These are phyloP conservation scores for Ametastegia equiseti DNA, from an alignment of 2,888 invertebrate genomes.

Conservation along the genomic window DNA sequence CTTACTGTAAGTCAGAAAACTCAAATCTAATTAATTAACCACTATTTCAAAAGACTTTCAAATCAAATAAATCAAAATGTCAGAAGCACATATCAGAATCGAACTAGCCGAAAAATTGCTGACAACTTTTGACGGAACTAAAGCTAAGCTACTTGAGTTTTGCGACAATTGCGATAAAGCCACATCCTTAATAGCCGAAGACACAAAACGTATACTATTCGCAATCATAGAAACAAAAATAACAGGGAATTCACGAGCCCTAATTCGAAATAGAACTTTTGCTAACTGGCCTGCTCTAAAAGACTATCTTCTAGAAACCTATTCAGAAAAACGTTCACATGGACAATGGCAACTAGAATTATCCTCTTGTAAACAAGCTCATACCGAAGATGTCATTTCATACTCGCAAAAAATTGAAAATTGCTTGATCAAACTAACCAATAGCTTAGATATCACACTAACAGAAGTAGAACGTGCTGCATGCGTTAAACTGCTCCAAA, in stretches of 20 bases:
- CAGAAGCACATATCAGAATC: slow-evolving; percentile 44
- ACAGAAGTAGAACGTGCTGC: slow-evolving; percentile 53
- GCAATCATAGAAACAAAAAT: slow-evolving; percentile 59
- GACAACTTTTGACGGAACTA: slow-evolving; percentile 53
- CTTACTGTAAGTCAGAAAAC: slow-evolving; percentile 14
- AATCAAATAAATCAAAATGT: neutral
- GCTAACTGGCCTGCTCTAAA: slow-evolving; percentile 56
- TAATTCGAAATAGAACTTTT: slow-evolving; percentile 57
- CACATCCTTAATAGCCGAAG: slow-evolving; percentile 22
- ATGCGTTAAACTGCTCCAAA: slow-evolving; percentile 60
- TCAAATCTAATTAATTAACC: neutral
- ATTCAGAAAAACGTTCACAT: slow-evolving; percentile 60
- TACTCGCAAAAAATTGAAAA: slow-evolving; percentile 62
- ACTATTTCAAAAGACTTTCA: neutral
- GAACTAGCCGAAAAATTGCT: slow-evolving; percentile 51
- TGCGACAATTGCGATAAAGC: slow-evolving; percentile 52
- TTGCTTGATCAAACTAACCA: slow-evolving; percentile 62
- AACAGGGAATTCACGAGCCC: slow-evolving; percentile 56
- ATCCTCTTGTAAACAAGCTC: slow-evolving; percentile 60
- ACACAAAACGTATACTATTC: slow-evolving; percentile 52
- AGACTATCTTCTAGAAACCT: slow-evolving; percentile 49
- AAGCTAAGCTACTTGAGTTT: slow-evolving; percentile 53
- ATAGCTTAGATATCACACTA: slow-evolving; percentile 56
- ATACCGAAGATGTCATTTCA: slow-evolving; percentile 58
- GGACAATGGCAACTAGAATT: slow-evolving; percentile 64